Base-by-base conservation (phyloP, 2,888 invertebrate species). In the Coelinius sp. region DNA sequence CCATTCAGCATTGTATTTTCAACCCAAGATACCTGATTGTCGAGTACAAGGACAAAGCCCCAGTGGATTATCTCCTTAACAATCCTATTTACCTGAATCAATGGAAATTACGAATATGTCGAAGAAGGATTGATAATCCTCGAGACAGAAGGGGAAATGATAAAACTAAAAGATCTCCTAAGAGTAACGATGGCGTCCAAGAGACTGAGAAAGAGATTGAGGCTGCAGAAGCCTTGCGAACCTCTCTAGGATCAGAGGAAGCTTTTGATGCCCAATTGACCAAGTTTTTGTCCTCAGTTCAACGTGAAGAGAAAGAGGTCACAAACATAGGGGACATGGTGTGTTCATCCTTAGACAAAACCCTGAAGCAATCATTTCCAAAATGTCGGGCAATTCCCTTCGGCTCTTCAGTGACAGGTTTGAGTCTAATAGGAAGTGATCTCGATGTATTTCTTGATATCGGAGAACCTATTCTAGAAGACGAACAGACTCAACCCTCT, bases 391-490 rank as follows among this genome's bases (percentile, higher is more conserved):
- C 90, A 2, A 85, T 89, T 73, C 91, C 92, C 2, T 95, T 94
- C 87, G 95, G 95, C 2, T 95, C 95, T 0, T 91, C 93, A 38
- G 90, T 92, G 0, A 94, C 92, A 0, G 93, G 93, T 2, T 88
- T 95, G 64, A 92, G 92, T 59, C 91, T 94, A 71, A 91, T 90
- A 82, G 90, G 89, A 25, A 94, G 94, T 82, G 95, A 95, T 87
- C 90, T 94, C 8, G 95, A 95, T 86, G 90, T 94, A 80, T 94
- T 90, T 85, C 85, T 94, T 31, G 85, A 89, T 68, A 85, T 91
- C 20, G 89, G 90, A 80, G 27, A 76, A 35, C 68, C 73, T n/a
- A 71, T 80, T n/a, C 44, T 67, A 52, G 81, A 80, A 52, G 75
- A 83, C 12, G 78, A 81, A 24, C 80, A 83, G 56, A 38, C 73